Conservation (phyloP, 2,113 vertebrate species). For the Crotalus tigris region DNA sequence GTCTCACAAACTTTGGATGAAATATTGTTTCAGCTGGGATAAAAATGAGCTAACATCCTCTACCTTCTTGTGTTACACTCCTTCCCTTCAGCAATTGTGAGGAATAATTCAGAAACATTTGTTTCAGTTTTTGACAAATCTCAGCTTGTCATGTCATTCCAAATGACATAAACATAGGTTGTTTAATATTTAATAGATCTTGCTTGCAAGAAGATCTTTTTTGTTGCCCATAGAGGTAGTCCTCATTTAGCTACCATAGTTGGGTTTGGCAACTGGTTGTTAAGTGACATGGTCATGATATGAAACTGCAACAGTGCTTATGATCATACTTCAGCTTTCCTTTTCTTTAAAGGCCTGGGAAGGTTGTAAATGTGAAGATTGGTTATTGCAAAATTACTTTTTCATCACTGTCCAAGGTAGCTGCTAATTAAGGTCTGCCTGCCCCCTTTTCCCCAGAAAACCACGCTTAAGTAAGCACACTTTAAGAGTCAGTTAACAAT, state of each 20-base stretch:
- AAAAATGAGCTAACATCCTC: neutral
- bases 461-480: neutral
- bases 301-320: neutral
- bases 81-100: neutral
- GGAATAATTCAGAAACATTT: neutral
- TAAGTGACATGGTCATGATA: neutral
- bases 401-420: neutral
- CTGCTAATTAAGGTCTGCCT: neutral
- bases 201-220: neutral
- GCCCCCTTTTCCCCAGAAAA: neutral
- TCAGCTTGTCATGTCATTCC: neutral
- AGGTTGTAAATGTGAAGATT: neutral
- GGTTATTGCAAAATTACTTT: neutral
- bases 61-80: neutral
- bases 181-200: neutral
- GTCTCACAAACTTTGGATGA: neutral
- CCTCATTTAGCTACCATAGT: neutral
- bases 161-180: neutral
- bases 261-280: neutral
- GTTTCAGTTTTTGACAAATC: neutral
- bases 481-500: neutral
- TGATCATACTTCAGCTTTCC: neutral
- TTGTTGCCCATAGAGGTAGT: neutral
- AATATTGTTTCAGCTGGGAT: neutral
- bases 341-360: neutral